Base-by-base conservation (phyloP, 2,888 invertebrate species). In the Agrilus cyanescens region DNA sequence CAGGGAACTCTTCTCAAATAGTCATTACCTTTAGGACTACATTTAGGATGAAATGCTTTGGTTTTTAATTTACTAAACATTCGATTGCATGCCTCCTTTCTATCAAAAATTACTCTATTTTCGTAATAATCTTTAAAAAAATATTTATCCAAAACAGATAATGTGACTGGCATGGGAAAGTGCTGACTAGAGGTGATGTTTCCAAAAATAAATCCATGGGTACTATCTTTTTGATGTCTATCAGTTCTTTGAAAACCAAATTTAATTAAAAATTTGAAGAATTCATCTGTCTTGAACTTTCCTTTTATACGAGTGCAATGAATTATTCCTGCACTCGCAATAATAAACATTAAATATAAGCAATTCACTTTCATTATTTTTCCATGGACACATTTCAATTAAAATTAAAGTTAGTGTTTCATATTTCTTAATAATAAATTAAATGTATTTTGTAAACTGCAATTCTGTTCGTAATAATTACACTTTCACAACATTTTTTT, bases 221-320 rank as follows among this genome's bases (percentile, higher is more conserved):
- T 89, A 59, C 87, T 82, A 54, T 81, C 82, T 57, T 82, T 79
- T 54, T 83, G 80, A 64, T 89, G 84, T 34, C 82, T 76, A 65
- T 91, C 89, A 12, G 95, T 94, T 68, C 94, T 93, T 69, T 96
- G 95, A 64, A 96, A 90, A 44, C 95, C 96, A 67, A 95, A 97
- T 67, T 95, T 95, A 15, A 89, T 78, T 40, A 97, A 72, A 67
- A 96, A 93, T 67, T 85, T 84, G 63, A 93, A 94, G 66, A 89
- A 89, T 37, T 87, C 83, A 37, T 72, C 70, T 3, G 78, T 74
- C 49, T 73, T 71, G 63, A 81, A 82, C 5, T 71, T 74, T 32
- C 82, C 83, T 50, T 70, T 71, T 37, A 82, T 66, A 59, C 78
- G 82, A 6, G 76, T 76, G 37, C 53, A 50, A 37, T 50, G 45